phyloP scores from a whole-genome alignment of 2,113 vertebrate species.

The Mesoclemmys tuberculata region DNA sequence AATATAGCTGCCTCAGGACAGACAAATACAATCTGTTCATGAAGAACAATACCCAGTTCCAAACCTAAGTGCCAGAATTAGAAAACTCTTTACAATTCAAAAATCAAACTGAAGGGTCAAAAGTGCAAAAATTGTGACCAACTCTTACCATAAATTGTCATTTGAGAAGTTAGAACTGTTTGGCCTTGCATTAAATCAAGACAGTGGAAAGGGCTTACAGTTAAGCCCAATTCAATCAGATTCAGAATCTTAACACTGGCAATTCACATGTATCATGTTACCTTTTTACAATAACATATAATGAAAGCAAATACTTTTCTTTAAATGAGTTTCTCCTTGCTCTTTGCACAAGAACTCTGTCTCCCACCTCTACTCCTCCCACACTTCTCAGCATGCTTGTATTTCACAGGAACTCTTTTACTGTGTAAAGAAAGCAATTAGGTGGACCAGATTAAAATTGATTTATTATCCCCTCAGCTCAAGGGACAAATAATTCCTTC shows the following conservation, averaged over 20 bases:
- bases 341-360: background rate
- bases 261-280: background rate
- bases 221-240: background rate
- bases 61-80: background rate
- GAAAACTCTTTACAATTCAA: background rate
- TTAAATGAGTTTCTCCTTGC: background rate
- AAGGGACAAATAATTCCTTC: background rate
- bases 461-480: background rate
- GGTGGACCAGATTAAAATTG: background rate
- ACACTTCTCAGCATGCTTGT: background rate
- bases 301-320: background rate
- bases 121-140: background rate
- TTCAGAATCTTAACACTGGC: background rate
- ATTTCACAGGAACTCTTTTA: background rate
- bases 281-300: background rate
- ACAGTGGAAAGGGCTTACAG: too few relatives aligned
- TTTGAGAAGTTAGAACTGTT: background rate
- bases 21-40: background rate
- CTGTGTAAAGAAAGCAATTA: background rate
- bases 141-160: background rate
- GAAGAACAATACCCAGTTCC: background rate
- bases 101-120: rapidly evolving
- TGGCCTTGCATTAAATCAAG: background rate
- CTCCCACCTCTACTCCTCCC: background rate
- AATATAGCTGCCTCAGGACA: background rate